These are phyloP conservation scores for Andrena camellia DNA, from an alignment of 2,888 invertebrate genomes.

Conservation along the genomic window DNA sequence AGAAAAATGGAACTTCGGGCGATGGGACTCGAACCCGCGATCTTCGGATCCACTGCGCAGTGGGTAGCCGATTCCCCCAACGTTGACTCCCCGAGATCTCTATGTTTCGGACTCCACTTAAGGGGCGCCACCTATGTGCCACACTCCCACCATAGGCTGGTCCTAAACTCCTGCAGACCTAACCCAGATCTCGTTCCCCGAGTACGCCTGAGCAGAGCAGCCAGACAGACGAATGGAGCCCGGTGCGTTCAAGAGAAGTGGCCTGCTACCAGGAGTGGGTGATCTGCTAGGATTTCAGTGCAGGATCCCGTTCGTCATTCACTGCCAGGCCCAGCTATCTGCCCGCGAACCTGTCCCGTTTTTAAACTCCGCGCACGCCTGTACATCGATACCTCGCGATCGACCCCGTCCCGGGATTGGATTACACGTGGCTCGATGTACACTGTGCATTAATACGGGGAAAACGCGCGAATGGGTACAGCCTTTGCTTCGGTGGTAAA, in stretches of 20 bases:
- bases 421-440: constrained; percentile 78
- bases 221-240: background rate
- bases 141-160: too few relatives aligned
- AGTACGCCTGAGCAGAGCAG: background rate
- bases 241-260: constrained; percentile 26
- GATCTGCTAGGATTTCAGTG: constrained; percentile 70
- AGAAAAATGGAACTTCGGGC: too few relatives aligned
- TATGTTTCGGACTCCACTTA: too few relatives aligned
- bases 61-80: too few relatives aligned
- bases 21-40: too few relatives aligned
- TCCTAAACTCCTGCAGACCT: too few relatives aligned
- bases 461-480: constrained; percentile 71
- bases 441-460: constrained; percentile 74
- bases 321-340: constrained; percentile 48
- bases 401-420: constrained; percentile 73
- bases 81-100: too few relatives aligned
- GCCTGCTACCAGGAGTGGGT: constrained; percentile 40
- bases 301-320: constrained; percentile 71
- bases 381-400: constrained; percentile 80
- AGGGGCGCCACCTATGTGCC: too few relatives aligned
- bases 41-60: too few relatives aligned
- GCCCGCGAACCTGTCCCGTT: constrained; percentile 74
- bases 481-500: constrained; percentile 27
- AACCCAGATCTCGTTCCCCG: too few relatives aligned
- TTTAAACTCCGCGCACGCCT: constrained; percentile 73